A percentile compares a stretch with the other conserved stretches of the same genome.
Evolutionary conservation across 1,140 invertebrate genomes (phyloP).

Genomic region (Dysdera silvatica): DNA sequence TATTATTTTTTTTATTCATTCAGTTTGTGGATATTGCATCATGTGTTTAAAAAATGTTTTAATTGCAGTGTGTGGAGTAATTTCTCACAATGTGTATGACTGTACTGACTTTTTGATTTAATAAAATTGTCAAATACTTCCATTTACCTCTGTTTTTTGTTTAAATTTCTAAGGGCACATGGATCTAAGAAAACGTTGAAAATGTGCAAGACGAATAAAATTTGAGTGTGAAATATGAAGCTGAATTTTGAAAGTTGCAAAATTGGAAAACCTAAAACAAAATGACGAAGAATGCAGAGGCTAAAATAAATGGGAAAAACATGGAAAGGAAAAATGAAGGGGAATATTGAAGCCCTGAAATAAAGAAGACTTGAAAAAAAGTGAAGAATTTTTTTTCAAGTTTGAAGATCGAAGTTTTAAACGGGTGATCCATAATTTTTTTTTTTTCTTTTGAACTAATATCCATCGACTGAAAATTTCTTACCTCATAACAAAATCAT

Average conservation of each 20-base stretch:
- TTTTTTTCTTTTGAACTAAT: no score
- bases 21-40: no score
- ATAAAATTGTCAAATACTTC: constrained; percentile 21
- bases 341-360: not conserved
- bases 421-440: no score
- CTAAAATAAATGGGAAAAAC: constrained; percentile 8
- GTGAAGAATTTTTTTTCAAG: constrained; percentile 14
- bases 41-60: no score
- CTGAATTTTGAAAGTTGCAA: not conserved
- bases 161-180: constrained; percentile 28
- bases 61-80: no score
- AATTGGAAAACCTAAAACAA: constrained; percentile 11
- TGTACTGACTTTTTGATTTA: constrained; percentile 5
- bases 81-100: no score
- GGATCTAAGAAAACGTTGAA: constrained; percentile 22
- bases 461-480: no score
- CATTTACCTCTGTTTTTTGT: constrained; percentile 27
- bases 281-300: not conserved
- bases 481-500: no score
- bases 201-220: constrained; percentile 17
- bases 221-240: constrained; percentile 7
- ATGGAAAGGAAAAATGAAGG: not conserved
- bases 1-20: no score
- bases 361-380: constrained; percentile 18
- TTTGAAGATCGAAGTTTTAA: constrained; percentile 28